Conservation (phyloP, 2,113 vertebrate species). For the Theristicus caerulescens region DNA sequence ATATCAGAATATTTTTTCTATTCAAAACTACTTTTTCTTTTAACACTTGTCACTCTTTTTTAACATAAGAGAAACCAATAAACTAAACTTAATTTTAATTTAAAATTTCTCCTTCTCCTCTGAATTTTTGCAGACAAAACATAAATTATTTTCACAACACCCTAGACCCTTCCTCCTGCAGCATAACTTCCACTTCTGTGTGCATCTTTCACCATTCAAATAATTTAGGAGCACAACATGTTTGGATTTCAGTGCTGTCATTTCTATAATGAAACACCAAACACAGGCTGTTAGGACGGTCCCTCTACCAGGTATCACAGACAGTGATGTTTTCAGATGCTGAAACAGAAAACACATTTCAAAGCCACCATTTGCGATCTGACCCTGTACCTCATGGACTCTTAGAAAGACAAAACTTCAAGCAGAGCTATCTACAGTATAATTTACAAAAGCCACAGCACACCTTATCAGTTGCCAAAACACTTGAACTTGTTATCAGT, state of each 20-base stretch:
- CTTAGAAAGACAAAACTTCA: background rate
- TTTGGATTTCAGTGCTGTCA: background rate
- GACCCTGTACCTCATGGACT: background rate
- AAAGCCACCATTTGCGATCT: background rate
- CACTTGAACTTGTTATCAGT: background rate
- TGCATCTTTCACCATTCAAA: background rate
- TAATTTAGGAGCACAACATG: background rate
- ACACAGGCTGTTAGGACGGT: accelerated
- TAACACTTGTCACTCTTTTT: background rate
- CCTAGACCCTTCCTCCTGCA: background rate
- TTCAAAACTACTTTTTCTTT: background rate
- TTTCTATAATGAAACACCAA: background rate
- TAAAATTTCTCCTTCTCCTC: background rate
- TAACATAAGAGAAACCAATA: background rate
- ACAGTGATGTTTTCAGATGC: background rate
- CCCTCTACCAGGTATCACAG: background rate
- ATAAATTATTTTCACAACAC: background rate
- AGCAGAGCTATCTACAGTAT: background rate
- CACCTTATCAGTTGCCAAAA: background rate
- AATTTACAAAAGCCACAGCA: background rate
- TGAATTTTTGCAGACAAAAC: background rate
- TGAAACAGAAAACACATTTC: background rate
- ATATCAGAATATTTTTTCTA: background rate
- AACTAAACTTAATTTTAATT: background rate
- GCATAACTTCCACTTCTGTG: background rate